Base-by-base conservation (phyloP, 1,140 invertebrate genomes). In the Zaprionus kolodkinae region DNA sequence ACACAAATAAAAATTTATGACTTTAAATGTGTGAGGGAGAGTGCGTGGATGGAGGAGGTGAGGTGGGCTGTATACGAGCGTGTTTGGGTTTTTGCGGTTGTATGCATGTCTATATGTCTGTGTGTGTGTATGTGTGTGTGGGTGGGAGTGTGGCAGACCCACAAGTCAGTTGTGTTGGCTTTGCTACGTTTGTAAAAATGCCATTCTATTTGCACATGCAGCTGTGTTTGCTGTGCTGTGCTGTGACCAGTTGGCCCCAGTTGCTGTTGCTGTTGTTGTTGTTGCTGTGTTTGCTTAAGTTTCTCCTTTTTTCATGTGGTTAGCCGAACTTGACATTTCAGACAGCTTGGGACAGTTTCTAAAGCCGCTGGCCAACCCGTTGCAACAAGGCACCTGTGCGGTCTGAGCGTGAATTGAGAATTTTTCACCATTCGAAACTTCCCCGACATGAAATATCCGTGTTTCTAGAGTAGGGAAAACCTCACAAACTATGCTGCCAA, bases 1-100 rank as follows among this genome's bases (percentile, higher is more conserved):
- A 85, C 84, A 88, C 77, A 88, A 88, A 88, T 88, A 88, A 85
- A 88, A 88, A 88, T 88, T 72, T 88, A 88, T 88, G 85, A 74
- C 76, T 86, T 86, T 79, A 86, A 86, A 86, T 81, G 80, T 55
- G 76, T 61, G 40, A 61, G 67, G 64, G 61, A 48, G 27, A 30
- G 40, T 50, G 30, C 73, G 61, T 70, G 21, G 21, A 21, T 54
- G 27, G 27, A 3, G 27, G 27, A 30, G 27, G 27, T 30, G 6
- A 30, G 3, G 27, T 6, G 6, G 27, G 27, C 21, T 21, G 54
- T 56, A 9, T 56, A 9, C 36, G 15, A 36, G 27, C 27, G 17
- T 50, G 30, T 36, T 17, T 63, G 15, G 6, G 43, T 52, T 25
- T 15, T 52, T 48, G 17, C 17, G 38, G 43, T 50, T 48, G 55